Evolutionary conservation across 1,140 invertebrate genomes (phyloP).

Genomic region (Orchestia grillus): DNA sequence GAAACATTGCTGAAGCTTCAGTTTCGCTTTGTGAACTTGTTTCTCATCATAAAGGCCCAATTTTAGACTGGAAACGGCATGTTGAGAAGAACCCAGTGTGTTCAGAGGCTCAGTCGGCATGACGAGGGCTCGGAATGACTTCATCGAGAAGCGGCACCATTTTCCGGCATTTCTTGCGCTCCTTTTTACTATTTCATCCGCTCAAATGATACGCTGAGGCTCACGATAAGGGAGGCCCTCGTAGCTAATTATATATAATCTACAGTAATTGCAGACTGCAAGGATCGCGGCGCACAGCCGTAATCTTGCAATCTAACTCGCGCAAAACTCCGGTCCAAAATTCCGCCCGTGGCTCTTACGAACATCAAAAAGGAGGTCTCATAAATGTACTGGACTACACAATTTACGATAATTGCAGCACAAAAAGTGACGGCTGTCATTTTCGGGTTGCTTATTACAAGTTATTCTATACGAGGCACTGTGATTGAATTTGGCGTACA

Average conservation of each 20-base stretch:
- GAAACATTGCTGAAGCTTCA: background rate
- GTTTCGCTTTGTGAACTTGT: background rate
- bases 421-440: background rate
- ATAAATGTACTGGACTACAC: background rate
- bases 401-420: slow-evolving; percentile 1
- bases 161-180: slow-evolving; percentile 14
- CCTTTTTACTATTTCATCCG: background rate
- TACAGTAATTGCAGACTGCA: slow-evolving; percentile 3
- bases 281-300: background rate
- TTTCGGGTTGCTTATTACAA: background rate
- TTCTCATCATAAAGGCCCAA: background rate
- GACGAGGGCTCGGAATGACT: background rate
- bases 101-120: background rate
- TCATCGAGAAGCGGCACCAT: slow-evolving; percentile 3
- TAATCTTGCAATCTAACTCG: slow-evolving; percentile 19
- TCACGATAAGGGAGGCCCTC: slow-evolving; percentile 6
- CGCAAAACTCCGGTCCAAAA: slow-evolving; percentile 8
- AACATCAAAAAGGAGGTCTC: slow-evolving; percentile 31
- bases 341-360: background rate
- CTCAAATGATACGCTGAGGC: slow-evolving; percentile 30
- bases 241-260: slow-evolving; percentile 44
- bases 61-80: background rate
- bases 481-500: background rate
- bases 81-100: background rate
- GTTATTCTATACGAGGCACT: background rate